These are phyloP conservation scores for Venusia cambrica DNA, from an alignment of 2,888 invertebrate species.

Conservation along the genomic window DNA sequence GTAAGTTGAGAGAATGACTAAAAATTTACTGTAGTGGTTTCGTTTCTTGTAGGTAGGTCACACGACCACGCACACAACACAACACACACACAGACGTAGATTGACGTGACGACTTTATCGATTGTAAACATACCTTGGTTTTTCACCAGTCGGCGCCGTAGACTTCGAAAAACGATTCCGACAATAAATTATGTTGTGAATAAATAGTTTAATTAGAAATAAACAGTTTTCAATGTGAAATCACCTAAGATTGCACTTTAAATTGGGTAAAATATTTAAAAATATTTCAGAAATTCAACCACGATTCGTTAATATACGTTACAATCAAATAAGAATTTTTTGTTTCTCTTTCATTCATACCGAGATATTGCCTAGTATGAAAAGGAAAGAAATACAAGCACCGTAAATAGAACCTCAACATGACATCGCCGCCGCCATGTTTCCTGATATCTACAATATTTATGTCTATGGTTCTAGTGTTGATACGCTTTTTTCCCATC, in stretches of 20 bases:
- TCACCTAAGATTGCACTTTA: constrained; percentile 52
- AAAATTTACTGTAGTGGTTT: no score
- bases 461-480: constrained; percentile 47
- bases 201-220: constrained; percentile 39
- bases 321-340: constrained; percentile 63
- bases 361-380: constrained; percentile 29
- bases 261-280: constrained; percentile 57
- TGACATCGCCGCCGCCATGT: constrained; percentile 52
- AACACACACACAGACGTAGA: no score
- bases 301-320: constrained; percentile 78
- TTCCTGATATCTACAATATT: constrained; percentile 29
- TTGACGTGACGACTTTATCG: constrained; percentile 66
- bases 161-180: constrained; percentile 30
- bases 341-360: constrained; percentile 40
- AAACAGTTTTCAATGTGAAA: constrained; percentile 35
- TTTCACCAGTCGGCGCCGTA: constrained; percentile 65
- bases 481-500: constrained; percentile 30
- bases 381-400: constrained; percentile 45
- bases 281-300: constrained; percentile 55
- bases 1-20: constrained; percentile 46
- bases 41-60: constrained; percentile 46
- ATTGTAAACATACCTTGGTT: constrained; percentile 72
- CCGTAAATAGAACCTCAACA: constrained; percentile 57
- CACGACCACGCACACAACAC: no score
- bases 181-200: constrained; percentile 34